Evolutionary conservation across 1,140 invertebrate species (phyloP).

Genomic region (Drosophila prosaltans): DNA sequence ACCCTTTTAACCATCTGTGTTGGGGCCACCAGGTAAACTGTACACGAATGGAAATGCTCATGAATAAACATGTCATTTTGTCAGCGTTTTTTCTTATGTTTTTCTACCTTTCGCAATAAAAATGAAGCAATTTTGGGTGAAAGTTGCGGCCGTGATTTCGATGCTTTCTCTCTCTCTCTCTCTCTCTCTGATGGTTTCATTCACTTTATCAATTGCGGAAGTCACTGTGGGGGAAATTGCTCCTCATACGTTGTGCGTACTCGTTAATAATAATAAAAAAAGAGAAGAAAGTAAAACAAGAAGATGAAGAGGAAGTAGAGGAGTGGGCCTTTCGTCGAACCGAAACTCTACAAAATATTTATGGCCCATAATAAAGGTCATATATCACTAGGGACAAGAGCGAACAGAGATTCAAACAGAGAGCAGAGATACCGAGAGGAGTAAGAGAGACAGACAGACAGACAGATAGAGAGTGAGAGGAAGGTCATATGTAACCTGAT

Average conservation of each 20-base stretch:
- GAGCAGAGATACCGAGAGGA: background rate
- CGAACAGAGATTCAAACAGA: background rate
- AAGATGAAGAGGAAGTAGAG: background rate
- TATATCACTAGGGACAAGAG: conserved; percentile 42
- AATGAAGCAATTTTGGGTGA: conserved; percentile 11
- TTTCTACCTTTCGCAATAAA: background rate
- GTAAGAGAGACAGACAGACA: too few species aligned
- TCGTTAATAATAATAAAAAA: background rate
- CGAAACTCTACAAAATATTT: conserved; percentile 25
- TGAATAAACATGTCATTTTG: conserved; percentile 76
- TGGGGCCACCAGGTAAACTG: conserved; percentile 18
- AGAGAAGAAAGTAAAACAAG: background rate
- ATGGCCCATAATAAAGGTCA: conserved; percentile 56
- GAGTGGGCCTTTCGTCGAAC: conserved; percentile 28
- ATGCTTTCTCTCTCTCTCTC: conserved; percentile 31
- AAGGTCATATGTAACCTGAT: conserved; percentile 37
- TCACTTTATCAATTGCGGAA: conserved; percentile 20
- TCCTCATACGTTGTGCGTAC: conserved; percentile 28
- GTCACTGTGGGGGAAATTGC: conserved; percentile 35
- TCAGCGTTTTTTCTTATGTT: conserved; percentile 36
- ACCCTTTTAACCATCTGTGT: conserved; percentile 2
- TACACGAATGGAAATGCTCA: conserved; percentile 52
- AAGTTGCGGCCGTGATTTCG: conserved; percentile 71
- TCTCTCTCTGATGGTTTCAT: conserved; percentile 39
- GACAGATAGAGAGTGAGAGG: background rate